A percentile compares a stretch with the other conserved stretches of the same genome.
phyloP scores from a whole-genome alignment of 2,113 vertebrate genomes.

The Sceloporus tristichus region DNA sequence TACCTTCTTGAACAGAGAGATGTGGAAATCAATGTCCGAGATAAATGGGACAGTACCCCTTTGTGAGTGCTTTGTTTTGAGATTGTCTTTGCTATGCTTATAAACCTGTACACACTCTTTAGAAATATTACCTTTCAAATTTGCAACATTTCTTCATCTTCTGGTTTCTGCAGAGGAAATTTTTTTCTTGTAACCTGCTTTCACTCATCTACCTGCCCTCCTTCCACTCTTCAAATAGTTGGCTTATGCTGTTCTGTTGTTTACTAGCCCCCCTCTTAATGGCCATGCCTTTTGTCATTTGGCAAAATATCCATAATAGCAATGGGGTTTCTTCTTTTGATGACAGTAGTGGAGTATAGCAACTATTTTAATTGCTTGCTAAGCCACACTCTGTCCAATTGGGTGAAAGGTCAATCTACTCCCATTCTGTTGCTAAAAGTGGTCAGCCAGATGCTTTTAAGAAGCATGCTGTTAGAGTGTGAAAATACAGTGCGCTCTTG shows the following conservation, averaged over 20 bases:
- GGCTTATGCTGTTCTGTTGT: background rate
- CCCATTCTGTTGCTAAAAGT: background rate
- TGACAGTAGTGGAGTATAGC: background rate
- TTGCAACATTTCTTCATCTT: background rate
- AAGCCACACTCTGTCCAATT: background rate
- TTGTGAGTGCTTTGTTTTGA: slow-evolving; percentile 84
- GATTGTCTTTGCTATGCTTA: background rate
- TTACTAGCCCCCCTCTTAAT: background rate
- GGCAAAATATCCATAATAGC: background rate
- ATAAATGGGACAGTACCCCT: slow-evolving; percentile 98
- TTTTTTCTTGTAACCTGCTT: slow-evolving; percentile 35
- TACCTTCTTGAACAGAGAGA: slow-evolving; percentile 97
- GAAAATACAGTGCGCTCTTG: background rate
- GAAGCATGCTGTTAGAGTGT: background rate
- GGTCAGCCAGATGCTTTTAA: background rate
- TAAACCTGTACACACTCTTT: slow-evolving; percentile 15
- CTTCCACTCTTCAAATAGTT: too few relatives aligned
- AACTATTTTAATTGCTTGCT: background rate
- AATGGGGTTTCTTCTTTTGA: background rate
- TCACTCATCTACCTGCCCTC: too few relatives aligned
- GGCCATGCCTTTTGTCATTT: background rate
- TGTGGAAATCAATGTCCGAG: slow-evolving; percentile 95
- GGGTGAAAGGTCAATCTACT: background rate
- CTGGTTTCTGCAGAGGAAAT: background rate
- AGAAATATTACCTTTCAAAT: slow-evolving; percentile 34